Base-by-base conservation (phyloP, 2,797 vertebrate genomes). In the Geotrypetes seraphini region DNA sequence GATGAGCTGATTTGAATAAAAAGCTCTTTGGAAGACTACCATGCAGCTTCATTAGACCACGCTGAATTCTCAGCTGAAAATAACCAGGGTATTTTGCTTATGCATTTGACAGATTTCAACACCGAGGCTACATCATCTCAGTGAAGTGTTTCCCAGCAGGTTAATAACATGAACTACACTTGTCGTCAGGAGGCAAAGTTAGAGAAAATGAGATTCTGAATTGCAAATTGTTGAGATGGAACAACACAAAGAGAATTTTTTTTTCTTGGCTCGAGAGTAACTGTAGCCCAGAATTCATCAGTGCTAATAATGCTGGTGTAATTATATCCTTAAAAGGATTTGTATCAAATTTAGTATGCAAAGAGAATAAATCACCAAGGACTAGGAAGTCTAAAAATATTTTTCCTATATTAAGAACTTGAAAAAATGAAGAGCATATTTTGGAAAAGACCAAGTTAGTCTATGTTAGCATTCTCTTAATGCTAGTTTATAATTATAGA, bases 251-350 rank as follows among this genome's bases (percentile, higher is more conserved):
- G 11, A 25, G 8, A 0, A 3, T 0, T 11, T 0, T 7, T 25
- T 3, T 27, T 20, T 21, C 13, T 6, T 22, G 33, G 32, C 28
- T 15, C n/a, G 22, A 7, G 24, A 40, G 33, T 8, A 7, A 2
- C 14, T 54, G 39, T 4, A 30, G 31, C 28, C 32, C 24, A 24
- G 43, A 38, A 17, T 17, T 42, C 27, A 30, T 38, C 39, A 34
- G 33, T 11, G 28, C 4, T 40, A 34, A 44, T 31, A 14, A 38
- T 28, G 18, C 22, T 36, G n/a, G 8, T 3, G 23, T 53, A 42
- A 41, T 27, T 43, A 30, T 19, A 22, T 7, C 34, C 10, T 13
- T 12, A 12, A 8, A n/a, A 22, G 36, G 18, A 29, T 24, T 33
- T 19, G 25, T 19, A 16, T 2, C 1, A 5, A 20, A 38, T 11